These are phyloP conservation scores for Adrianichthys oophorus DNA, from an alignment of 2,797 vertebrate genomes.

Conservation along the genomic window DNA sequence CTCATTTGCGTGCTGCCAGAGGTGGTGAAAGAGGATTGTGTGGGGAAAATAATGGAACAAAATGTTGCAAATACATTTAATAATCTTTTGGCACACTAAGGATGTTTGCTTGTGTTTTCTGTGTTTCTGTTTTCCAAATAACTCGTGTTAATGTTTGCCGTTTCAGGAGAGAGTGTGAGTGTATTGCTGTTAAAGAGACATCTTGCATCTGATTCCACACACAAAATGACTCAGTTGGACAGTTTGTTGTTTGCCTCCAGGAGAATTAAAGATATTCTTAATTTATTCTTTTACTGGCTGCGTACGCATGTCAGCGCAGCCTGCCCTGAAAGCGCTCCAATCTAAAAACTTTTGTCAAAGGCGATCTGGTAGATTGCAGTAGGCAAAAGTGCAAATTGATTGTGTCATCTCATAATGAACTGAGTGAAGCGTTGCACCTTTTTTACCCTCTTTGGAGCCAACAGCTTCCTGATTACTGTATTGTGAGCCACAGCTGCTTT, in stretches of 20 bases:
- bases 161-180: slow-evolving; percentile 21
- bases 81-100: slow-evolving; percentile 70
- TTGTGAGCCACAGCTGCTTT: slow-evolving; percentile 72
- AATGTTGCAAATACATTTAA: slow-evolving; percentile 82
- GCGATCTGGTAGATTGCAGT: slow-evolving; percentile 83
- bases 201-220: slow-evolving; percentile 71
- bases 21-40: slow-evolving; percentile 90
- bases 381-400: slow-evolving; percentile 83
- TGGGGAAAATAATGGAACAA: slow-evolving; percentile 86
- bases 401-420: slow-evolving; percentile 86
- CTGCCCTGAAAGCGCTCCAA: slow-evolving; percentile 78
- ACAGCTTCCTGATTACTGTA: slow-evolving; percentile 78
- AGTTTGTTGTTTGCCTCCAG: slow-evolving; percentile 84
- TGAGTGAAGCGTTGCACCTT: slow-evolving; percentile 82
- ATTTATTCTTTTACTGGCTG: slow-evolving; percentile 76
- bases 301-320: slow-evolving; percentile 73
- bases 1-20: slow-evolving; percentile 91
- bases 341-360: slow-evolving; percentile 86
- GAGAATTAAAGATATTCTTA: slow-evolving; percentile 83
- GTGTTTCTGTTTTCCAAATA: slow-evolving; percentile 27
- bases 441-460: slow-evolving; percentile 64
- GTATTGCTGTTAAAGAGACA: slow-evolving; percentile 45
- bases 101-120: slow-evolving; percentile 19
- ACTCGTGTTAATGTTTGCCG: slow-evolving; percentile 14
- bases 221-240: slow-evolving; percentile 84